These are phyloP conservation scores for Crioceris asparagi DNA, from an alignment of 2,888 invertebrate species.

Conservation along the genomic window DNA sequence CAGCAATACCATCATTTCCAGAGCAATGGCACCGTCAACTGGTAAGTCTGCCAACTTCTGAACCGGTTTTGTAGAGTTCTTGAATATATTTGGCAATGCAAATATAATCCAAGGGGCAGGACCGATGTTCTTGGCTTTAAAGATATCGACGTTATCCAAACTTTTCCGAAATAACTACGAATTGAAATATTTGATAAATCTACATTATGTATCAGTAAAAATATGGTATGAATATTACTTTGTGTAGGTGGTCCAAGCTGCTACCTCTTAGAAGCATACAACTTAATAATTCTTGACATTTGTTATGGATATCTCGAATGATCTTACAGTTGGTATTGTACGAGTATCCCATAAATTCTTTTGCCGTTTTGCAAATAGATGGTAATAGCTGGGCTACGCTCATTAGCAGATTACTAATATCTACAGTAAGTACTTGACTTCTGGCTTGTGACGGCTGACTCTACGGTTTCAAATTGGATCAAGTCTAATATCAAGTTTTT, in stretches of 20 bases:
- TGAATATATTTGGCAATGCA: slow-evolving; percentile 52
- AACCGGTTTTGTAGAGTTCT: slow-evolving; percentile 32
- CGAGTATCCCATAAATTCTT: slow-evolving; percentile 51
- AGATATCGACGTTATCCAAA: slow-evolving; percentile 44
- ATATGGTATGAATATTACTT: slow-evolving; percentile 44
- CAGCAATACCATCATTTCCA: slow-evolving; percentile 60
- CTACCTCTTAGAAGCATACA: slow-evolving; percentile 66
- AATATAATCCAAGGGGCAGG: slow-evolving; percentile 63
- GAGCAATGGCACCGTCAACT: slow-evolving; percentile 50
- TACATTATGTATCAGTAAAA: no score
- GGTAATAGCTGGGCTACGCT: slow-evolving; percentile 66
- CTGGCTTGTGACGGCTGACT: slow-evolving; percentile 52
- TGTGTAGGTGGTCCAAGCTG: slow-evolving; percentile 62
- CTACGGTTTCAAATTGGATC: slow-evolving; percentile 31
- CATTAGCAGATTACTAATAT: slow-evolving; percentile 64
- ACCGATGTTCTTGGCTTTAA: slow-evolving; percentile 43
- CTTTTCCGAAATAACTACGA: slow-evolving; percentile 35
- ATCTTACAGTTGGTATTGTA: slow-evolving; percentile 52
- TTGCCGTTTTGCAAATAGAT: slow-evolving; percentile 52
- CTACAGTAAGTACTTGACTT: slow-evolving; percentile 52
- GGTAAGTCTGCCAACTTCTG: slow-evolving; percentile 38
- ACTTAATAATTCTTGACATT: slow-evolving; percentile 67
- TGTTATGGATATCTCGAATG: slow-evolving; percentile 71
- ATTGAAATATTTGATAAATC: background rate
- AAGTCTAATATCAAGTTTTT: background rate